A percentile compares a stretch with the other conserved stretches of the same genome.
Conservation (phyloP, 2,888 invertebrate genomes). For the Physocephala rufipes region DNA sequence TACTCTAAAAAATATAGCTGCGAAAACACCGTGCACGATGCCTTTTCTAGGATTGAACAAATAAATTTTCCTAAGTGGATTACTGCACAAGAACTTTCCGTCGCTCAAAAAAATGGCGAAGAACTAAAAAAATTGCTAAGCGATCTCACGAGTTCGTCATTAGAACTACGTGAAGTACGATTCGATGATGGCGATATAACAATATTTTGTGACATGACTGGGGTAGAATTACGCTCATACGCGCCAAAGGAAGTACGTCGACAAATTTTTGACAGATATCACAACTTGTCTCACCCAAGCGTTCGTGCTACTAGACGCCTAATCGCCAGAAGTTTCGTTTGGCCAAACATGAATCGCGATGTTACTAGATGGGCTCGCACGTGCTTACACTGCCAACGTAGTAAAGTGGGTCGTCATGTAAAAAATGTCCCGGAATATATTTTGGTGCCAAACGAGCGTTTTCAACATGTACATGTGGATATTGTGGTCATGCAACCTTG, state of each 20-base stretch:
- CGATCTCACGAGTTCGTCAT: no score
- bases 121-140: no score
- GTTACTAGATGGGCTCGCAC: no score
- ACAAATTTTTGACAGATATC: not conserved
- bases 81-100: no score
- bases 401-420: slow-evolving; percentile 27
- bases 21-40: not conserved
- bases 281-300: not conserved
- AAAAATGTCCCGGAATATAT: slow-evolving; percentile 35
- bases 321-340: no score
- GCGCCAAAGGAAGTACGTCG: not conserved
- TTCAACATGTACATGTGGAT: slow-evolving; percentile 32
- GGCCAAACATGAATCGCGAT: no score
- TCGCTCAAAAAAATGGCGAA: no score
- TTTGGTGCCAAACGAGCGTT: slow-evolving; percentile 29
- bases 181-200: slow-evolving; percentile 21
- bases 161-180: slow-evolving; percentile 27
- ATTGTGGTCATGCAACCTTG: slow-evolving; percentile 23
- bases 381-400: slow-evolving; percentile 22
- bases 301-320: not conserved
- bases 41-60: not conserved
- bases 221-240: not conserved
- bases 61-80: no score
- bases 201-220: slow-evolving; percentile 16
- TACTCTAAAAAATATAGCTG: slow-evolving; percentile 2